A percentile compares a stretch with the other conserved stretches of the same genome.
These are phyloP conservation scores for Dicaeum eximium DNA, from an alignment of 2,113 vertebrate species.

Conservation along the genomic window DNA sequence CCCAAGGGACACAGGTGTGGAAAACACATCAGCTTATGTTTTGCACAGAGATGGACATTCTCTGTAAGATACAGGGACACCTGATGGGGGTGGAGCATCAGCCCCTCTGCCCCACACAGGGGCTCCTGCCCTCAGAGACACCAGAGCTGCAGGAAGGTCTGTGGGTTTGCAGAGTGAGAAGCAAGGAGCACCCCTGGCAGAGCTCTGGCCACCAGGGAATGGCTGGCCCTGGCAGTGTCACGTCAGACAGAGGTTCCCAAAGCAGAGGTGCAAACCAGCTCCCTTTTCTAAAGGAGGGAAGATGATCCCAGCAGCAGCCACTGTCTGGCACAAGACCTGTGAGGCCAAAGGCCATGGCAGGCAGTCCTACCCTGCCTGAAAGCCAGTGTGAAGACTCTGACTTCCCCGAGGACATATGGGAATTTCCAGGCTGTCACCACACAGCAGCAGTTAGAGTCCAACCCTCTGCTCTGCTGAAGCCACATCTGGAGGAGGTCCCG, in stretches of 20 bases:
- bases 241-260: accelerated
- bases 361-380: not conserved
- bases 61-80: accelerated
- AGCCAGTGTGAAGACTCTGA: accelerated
- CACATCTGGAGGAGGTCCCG: not conserved
- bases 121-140: accelerated
- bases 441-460: not conserved
- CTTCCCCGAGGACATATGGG: accelerated
- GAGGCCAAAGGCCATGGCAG: not conserved
- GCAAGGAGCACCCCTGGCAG: accelerated
- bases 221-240: not conserved
- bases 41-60: accelerated
- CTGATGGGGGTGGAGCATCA: not conserved
- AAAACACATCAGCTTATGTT: not conserved
- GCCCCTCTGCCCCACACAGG: accelerated
- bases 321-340: not conserved
- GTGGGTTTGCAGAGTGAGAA: not conserved
- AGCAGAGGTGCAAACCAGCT: not conserved
- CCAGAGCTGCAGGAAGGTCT: not conserved
- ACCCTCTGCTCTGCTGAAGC: not conserved
- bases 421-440: not conserved
- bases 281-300: not conserved
- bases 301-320: not conserved
- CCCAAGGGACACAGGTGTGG: not conserved
- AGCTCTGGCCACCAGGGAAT: not conserved